Base-by-base conservation (phyloP, 2,113 vertebrate genomes). In the Alethe diademata region DNA sequence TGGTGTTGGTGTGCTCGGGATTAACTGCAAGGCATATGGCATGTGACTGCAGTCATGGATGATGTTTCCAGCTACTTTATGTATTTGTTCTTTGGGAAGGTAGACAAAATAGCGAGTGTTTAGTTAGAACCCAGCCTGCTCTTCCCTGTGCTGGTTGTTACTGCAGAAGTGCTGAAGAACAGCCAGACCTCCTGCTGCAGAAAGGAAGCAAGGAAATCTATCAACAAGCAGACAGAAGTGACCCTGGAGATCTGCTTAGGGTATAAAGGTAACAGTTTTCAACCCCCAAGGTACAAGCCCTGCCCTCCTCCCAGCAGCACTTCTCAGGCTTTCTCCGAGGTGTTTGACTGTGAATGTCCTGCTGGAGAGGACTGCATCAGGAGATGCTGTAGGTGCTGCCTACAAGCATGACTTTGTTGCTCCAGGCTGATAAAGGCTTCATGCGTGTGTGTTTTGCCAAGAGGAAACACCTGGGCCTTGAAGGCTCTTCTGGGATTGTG, bases 11-110 rank as follows among this genome's bases (percentile, higher is more conserved):
- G 42, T 69, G 62, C 75, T 91, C 23, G 42, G 85, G 81, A 93
- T 92, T 75, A 95, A 78, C 48, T 85, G 70, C 66, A 54, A 80
- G 67, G 58, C 19, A 33, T 56, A 57, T 31, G 86, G 89, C 43
- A 11, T 45, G 66, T 40, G 87, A 29, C 36, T 60, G 78, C 84
- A 85, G 76, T 45, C 80, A 20, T 62, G 40, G 38, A 50, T 45
- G 70, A 61, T 3, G 19, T 65, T 91, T 69, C 40, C 78, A 50
- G 78, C 53, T 95, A 75, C 80, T 93, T 93, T 91, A 72, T 78
- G 73, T 65, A 7, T 92, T 95, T 90, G 74, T 82, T 93, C 87
- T 86, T 92, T 86, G n/a, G 75, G 81, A 95, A 54, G 47, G 50
- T 12, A 19, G 67, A 62, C 62, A 66, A 91, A 90, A 86, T 47